Evolutionary conservation across 2,888 invertebrate genomes (phyloP).

Genomic region (Muscina levida): DNA sequence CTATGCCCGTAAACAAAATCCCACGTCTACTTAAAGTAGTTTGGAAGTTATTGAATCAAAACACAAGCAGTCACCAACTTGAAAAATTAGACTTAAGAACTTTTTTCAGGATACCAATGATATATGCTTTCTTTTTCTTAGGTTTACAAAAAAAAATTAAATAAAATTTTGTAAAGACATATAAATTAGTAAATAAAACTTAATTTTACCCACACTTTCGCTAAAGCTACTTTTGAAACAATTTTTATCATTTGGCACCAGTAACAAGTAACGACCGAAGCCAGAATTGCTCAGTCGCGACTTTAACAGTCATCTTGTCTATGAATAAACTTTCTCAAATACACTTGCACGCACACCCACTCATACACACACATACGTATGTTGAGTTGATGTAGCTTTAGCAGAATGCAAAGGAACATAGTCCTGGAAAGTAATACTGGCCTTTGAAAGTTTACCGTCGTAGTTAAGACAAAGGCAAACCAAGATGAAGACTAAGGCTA

Average conservation of each 20-base stretch:
- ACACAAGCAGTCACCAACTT: too few species aligned
- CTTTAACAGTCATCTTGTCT: constrained; percentile 1
- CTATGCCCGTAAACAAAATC: too few species aligned
- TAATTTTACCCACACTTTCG: constrained; percentile 33
- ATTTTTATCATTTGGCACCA: constrained; percentile 60
- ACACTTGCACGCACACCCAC: neutral
- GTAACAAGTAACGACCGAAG: constrained; percentile 48
- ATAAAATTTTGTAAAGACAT: constrained; percentile 58
- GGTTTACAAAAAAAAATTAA: too few species aligned
- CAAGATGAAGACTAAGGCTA: neutral
- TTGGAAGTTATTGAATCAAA: too few species aligned
- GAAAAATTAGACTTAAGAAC: too few species aligned
- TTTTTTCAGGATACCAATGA: too few species aligned
- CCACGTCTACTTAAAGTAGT: too few species aligned
- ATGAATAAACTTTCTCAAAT: neutral
- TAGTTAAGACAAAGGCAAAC: constrained; percentile 30
- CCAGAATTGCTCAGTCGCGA: constrained; percentile 9
- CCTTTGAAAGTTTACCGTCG: constrained; percentile 18
- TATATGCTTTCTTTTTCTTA: too few species aligned
- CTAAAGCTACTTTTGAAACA: constrained; percentile 44
- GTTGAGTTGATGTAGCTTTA: neutral
- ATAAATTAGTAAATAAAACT: constrained; percentile 51
- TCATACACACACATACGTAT: constrained; percentile 2
- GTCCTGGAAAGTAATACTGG: neutral
- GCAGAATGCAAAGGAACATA: neutral